Evolutionary conservation across 2,797 vertebrate genomes (phyloP), one percentile per base, ranked within the genome.

Genomic region (Gobionotothen gibberifrons): DNA sequence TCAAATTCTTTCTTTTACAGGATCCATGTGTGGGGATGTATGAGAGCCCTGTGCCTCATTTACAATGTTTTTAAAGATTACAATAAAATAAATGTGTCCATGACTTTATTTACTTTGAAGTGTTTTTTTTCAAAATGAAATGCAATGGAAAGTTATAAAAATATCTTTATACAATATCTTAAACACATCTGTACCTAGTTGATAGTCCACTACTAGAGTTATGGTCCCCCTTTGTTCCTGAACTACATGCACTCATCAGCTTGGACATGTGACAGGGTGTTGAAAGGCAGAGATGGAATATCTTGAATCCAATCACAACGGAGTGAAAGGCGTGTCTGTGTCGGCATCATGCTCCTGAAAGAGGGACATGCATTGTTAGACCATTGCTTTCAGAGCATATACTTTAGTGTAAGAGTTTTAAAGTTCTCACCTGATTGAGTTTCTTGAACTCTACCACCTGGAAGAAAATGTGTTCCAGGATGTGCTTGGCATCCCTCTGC

Each of bases 401-500:
- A 49, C 0, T 39, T 15, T 4, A 0, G 13, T 22, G 6, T 9
- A 11, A 1, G 1, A 10, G 0, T n/a, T 8, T 13, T 9, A 40
- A 0, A 0, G 4, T 8, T 12, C 86, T 88, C 87, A 98, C 98
- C 96, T 98, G 97, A 91, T 99, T 99, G 60, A 97, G 86, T 74
- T 99, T 99, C 94, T 98, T 99, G 88, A 99, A 99, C 88, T 98
- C 97, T 9, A 98, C 97, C 74, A 99, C 96, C 86, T 98, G 97
- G 86, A 98, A 98, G 90, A 99, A 98, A 89, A 99, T 87, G 80
- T 99, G 94, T 74, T 99, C 97, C 77, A 99, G 91, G 77, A 99
- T 96, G 74, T 97, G 96, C 85, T 94, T 98, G 57, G 97, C 97
- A 79, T 97, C 96, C 86, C 95, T 94, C 70, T 96, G 96, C 8